These are phyloP conservation scores for Eubasilissa splendida DNA, from an alignment of 2,888 invertebrate genomes.

Conservation along the genomic window DNA sequence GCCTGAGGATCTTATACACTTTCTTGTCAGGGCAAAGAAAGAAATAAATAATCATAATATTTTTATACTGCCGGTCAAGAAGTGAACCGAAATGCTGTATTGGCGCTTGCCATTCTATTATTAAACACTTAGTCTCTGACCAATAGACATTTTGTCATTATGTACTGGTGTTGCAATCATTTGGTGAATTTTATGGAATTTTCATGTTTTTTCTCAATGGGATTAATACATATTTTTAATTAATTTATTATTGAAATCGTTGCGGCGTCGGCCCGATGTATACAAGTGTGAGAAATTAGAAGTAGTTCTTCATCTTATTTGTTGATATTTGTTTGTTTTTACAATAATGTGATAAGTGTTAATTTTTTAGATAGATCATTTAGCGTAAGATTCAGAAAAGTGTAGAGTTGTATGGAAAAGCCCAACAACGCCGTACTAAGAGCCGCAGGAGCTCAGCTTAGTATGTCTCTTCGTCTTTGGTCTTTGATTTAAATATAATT, in stretches of 20 bases:
- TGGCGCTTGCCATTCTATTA: neutral
- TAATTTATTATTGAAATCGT: conserved; percentile 5
- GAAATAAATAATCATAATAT: conserved; percentile 15
- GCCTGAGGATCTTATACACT: neutral
- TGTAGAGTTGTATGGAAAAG: conserved; percentile 29
- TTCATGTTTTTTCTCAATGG: conserved; percentile 1
- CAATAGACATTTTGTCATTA: neutral
- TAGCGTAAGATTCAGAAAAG: conserved; percentile 35
- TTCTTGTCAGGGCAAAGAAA: neutral
- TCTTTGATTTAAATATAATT: conserved; percentile 24
- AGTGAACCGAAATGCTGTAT: conserved; percentile 1
- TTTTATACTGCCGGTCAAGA: conserved; percentile 27
- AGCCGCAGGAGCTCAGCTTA: conserved; percentile 6
- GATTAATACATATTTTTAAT: neutral
- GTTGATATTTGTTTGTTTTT: conserved; percentile 50
- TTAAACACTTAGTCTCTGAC: neutral
- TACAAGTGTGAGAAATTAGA: conserved; percentile 6
- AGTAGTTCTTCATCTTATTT: conserved; percentile 35
- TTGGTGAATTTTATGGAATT: neutral
- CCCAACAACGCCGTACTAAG: conserved; percentile 23
- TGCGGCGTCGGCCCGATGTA: neutral
- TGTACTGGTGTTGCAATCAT: conserved; percentile 12
- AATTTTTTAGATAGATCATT: conserved; percentile 49
- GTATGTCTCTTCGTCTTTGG: conserved; percentile 19
- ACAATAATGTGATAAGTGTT: conserved; percentile 55